phyloP scores from a whole-genome alignment of 1,140 invertebrate species.

The Agrilus planipennis region DNA sequence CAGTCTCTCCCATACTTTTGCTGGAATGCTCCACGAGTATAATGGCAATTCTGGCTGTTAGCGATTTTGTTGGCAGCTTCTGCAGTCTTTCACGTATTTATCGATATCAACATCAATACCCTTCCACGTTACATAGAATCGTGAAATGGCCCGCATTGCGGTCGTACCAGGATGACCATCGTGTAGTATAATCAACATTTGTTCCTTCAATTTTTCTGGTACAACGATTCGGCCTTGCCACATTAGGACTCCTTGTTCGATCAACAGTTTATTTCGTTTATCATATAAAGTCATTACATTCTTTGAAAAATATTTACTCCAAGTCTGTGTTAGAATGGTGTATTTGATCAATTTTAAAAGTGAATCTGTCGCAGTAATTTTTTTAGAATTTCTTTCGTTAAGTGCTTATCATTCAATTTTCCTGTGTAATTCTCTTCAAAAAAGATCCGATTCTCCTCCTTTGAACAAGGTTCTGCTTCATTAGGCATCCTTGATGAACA shows the following conservation, averaged over 20 bases:
- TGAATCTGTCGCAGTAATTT: neutral
- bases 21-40: neutral
- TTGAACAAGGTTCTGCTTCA: neutral
- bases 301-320: neutral
- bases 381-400: neutral
- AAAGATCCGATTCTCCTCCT: neutral
- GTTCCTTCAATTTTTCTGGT: conserved; percentile 7
- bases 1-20: neutral
- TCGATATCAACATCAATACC: conserved; percentile 34
- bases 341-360: conserved; percentile 7
- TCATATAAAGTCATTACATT: neutral
- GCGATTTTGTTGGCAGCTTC: conserved; percentile 2
- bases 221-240: neutral
- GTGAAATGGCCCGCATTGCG: conserved; percentile 31
- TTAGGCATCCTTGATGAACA: neutral
- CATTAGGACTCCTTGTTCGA: neutral
- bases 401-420: neutral
- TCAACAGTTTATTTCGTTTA: neutral
- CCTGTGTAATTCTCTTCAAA: conserved; percentile 5
- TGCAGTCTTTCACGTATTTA: conserved; percentile 10
- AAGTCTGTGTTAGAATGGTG: neutral
- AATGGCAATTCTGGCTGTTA: neutral
- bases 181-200: conserved; percentile 30
- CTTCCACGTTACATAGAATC: conserved; percentile 35
- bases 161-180: conserved; percentile 32